Base-by-base conservation (phyloP, 1,140 invertebrate genomes). In the Aphelinus atriplicis region DNA sequence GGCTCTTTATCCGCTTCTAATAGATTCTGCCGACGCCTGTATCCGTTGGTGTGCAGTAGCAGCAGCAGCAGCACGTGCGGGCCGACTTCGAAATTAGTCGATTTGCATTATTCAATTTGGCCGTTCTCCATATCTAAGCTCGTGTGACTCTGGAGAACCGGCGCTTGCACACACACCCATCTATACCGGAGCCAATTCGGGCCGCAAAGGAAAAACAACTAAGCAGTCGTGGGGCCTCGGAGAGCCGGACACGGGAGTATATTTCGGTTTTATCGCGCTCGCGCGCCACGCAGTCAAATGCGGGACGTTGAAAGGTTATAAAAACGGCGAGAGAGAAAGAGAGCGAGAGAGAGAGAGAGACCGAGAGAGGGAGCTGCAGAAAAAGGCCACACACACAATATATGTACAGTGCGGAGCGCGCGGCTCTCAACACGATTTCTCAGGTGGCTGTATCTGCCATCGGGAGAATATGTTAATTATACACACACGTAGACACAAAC, bases 391-490 rank as follows among this genome's bases (percentile, higher is more conserved):
- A 65, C 10, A 64, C 47, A 63, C 10, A 46, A 57, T 46, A n/a
- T 55, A 63, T 64, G 46, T 4, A 53, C 26, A 55, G 2, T 3
- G 53, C 45, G 56, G 26, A 56, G 10, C 51, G 57, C 58, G 51
- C 42, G 46, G 4, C 67, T 46, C 71, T 72, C 53, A 65, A 65
- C 71, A 61, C 56, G 71, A 61, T 57, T 68, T 26, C 55, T 70
- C 51, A 70, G 47, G 68, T 71, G 55, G 26, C 51, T 58, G 66
- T 71, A 75, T 75, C 73, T 65, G 62, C 5, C 61, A 71, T 71
- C 74, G 69, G 68, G 5, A 26, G 26, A 76, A 65, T 76, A 76
- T 76, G 74, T 76, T 76, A 76, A 76, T 76, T 76, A 76, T 76
- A 71, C 46, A 53, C 51, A 4, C 26, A 26, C 26, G 26, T 26